Evolutionary conservation across 2,888 invertebrate species (phyloP).

Genomic region (Bruchidius siliquastri): DNA sequence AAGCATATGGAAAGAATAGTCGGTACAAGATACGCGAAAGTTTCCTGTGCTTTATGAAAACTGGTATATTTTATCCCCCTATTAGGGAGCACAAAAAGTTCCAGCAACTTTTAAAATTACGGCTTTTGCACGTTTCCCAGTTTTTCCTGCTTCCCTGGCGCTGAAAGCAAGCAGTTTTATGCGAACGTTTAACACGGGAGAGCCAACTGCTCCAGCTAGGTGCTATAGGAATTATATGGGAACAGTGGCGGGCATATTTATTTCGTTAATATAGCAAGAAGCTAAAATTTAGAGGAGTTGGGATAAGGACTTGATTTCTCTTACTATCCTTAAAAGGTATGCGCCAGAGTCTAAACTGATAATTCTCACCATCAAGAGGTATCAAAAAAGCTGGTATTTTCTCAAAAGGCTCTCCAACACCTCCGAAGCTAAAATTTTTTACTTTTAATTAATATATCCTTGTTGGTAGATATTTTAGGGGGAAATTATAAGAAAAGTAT

Average conservation of each 20-base stretch:
- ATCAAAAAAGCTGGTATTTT: no score
- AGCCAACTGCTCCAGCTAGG: neutral
- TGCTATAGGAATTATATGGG: neutral
- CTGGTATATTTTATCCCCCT: neutral
- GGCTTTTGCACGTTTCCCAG: neutral
- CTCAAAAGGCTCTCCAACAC: no score
- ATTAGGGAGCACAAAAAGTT: neutral
- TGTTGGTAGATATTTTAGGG: no score
- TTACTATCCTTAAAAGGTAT: no score
- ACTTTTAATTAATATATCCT: no score
- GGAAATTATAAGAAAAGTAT: no score
- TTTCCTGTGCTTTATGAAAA: neutral
- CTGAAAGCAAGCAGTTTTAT: neutral
- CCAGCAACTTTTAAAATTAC: neutral
- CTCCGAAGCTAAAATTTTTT: no score
- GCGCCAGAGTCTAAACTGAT: no score
- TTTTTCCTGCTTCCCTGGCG: neutral
- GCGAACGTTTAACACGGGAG: neutral
- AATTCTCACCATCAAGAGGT: no score
- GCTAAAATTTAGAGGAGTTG: no score
- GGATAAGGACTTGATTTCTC: no score
- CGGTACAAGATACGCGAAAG: neutral
- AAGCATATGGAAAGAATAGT: neutral
- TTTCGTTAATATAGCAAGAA: neutral
- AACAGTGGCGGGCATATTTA: neutral